Percentiles rank a stretch among this genome's conserved stretches.
phyloP scores from a whole-genome alignment of 2,797 vertebrate genomes.

The Coregonus sp. region DNA sequence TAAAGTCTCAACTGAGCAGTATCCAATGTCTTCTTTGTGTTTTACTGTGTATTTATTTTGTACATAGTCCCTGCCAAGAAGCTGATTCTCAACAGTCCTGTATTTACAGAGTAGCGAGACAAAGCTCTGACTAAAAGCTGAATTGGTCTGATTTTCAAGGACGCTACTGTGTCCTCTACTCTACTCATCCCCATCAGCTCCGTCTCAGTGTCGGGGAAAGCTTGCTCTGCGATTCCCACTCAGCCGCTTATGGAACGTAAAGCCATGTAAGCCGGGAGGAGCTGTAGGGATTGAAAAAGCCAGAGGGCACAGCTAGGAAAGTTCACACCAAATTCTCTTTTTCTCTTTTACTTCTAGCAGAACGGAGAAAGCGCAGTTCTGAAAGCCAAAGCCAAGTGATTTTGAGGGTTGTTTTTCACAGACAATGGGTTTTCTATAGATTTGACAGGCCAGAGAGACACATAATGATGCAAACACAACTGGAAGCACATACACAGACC shows the following conservation, averaged over 20 bases:
- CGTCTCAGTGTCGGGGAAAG: constrained; percentile 37
- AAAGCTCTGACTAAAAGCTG: constrained; percentile 48
- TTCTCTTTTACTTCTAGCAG: constrained; percentile 10
- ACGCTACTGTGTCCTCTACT: constrained; percentile 50
- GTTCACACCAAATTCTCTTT: constrained; percentile 22
- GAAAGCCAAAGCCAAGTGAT: constrained; percentile 37
- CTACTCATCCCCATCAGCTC: background rate
- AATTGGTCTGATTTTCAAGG: constrained; percentile 63
- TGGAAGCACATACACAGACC: background rate
- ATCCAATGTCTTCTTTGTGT: constrained; percentile 12
- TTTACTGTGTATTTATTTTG: background rate
- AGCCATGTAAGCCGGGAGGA: constrained; percentile 54
- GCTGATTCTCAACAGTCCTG: constrained; percentile 44
- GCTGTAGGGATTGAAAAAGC: constrained; percentile 45
- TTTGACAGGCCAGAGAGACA: constrained; percentile 30
- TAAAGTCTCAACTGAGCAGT: background rate
- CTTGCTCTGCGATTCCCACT: constrained; percentile 43
- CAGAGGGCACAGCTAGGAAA: constrained; percentile 39
- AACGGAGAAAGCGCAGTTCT: too few relatives aligned
- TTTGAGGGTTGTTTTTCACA: constrained; percentile 41
- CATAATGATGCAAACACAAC: background rate
- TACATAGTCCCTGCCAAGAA: constrained; percentile 51
- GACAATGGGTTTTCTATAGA: constrained; percentile 39
- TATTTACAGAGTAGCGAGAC: constrained; percentile 27
- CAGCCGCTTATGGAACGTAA: constrained; percentile 58